Percentiles rank a stretch among this genome's conserved stretches.
phyloP scores from a whole-genome alignment of 2,888 invertebrate genomes.

The Agonopterix alstromeriana region DNA sequence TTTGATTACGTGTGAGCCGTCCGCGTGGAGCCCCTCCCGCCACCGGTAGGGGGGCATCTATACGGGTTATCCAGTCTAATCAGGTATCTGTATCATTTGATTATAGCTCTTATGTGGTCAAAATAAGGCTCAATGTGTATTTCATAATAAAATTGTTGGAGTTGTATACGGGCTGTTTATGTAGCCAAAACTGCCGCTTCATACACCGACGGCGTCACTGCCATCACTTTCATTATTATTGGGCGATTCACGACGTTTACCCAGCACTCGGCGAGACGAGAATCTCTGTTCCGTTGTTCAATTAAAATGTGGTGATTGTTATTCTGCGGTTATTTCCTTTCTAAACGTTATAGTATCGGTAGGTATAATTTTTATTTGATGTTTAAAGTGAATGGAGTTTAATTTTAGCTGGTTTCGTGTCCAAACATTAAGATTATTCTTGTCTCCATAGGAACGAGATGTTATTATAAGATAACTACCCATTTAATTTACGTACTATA shows the following conservation, averaged over 20 bases:
- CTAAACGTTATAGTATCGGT: no score
- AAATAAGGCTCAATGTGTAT: conserved; percentile 13
- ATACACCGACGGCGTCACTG: conserved; percentile 72
- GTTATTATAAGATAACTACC: no score
- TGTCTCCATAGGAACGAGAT: no score
- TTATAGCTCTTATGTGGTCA: conserved; percentile 22
- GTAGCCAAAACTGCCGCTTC: conserved; percentile 76
- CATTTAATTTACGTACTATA: no score
- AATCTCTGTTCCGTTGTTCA: conserved; percentile 66
- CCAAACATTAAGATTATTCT: no score
- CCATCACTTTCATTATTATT: conserved; percentile 78
- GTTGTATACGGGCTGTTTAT: conserved; percentile 74
- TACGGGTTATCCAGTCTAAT: conserved; percentile 31
- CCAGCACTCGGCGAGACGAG: conserved; percentile 46
- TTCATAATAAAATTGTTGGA: conserved; percentile 26
- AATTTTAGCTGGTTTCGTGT: no score
- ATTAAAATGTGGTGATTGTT: conserved; percentile 65
- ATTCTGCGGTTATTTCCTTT: conserved; percentile 21
- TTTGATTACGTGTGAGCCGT: conserved; percentile 62
- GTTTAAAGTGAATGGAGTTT: no score
- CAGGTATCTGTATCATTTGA: conserved; percentile 21
- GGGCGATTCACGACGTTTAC: conserved; percentile 75
- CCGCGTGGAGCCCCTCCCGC: conserved; percentile 52
- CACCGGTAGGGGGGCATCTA: conserved; percentile 45
- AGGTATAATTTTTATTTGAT: no score